Evolutionary conservation across 1,140 invertebrate genomes (phyloP).

Genomic region (Ridgeia piscesae): DNA sequence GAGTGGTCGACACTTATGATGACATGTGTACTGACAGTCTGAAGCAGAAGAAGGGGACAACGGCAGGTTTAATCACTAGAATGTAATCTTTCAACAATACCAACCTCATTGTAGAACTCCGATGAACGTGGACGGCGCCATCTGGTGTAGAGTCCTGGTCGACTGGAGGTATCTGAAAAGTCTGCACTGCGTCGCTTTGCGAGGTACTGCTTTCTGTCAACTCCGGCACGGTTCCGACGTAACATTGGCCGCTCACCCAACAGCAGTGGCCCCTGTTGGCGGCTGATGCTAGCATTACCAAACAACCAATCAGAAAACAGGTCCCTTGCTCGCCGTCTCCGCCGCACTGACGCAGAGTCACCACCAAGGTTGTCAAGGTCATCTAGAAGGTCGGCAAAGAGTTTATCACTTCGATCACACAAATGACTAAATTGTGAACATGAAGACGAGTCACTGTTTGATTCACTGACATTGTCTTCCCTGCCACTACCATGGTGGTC

Average conservation of each 20-base stretch:
- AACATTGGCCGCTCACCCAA: neutral
- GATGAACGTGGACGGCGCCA: constrained; percentile 10
- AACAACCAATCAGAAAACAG: constrained; percentile 32
- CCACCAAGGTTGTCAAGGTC: constrained; percentile 29
- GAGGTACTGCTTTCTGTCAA: neutral
- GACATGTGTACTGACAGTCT: constrained; percentile 64
- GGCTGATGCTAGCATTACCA: neutral
- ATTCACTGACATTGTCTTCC: neutral
- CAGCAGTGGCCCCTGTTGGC: neutral
- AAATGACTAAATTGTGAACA: neutral
- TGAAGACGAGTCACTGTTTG: neutral
- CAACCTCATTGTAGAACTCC: constrained; percentile 14
- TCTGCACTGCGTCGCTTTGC: neutral
- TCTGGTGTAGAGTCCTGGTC: neutral
- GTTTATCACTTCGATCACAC: constrained; percentile 19
- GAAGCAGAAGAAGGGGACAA: constrained; percentile 33
- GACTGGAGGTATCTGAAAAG: neutral
- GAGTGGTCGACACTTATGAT: constrained; percentile 58
- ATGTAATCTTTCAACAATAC: neutral
- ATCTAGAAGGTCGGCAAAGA: constrained; percentile 28
- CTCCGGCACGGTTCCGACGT: neutral
- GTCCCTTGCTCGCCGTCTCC: constrained; percentile 22
- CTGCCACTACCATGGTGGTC: neutral
- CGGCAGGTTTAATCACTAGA: constrained; percentile 9
- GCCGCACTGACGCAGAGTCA: constrained; percentile 13